Percentiles rank a stretch among this genome's conserved stretches.
Conservation (phyloP, 2,888 invertebrate genomes). For the Rutpela maculata region DNA sequence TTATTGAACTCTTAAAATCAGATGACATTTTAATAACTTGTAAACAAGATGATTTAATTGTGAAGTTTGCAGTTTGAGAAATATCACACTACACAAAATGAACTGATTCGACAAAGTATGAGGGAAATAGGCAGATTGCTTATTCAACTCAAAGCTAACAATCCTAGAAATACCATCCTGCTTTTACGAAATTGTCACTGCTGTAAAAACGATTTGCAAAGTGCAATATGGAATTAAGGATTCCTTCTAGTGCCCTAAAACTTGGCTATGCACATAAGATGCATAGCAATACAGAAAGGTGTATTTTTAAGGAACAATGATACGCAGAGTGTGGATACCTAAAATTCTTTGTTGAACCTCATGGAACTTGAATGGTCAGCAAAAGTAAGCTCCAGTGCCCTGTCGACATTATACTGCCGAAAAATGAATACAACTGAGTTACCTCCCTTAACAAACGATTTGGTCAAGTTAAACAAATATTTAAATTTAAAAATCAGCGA, state of each 20-base stretch:
- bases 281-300: constrained; percentile 43
- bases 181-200: constrained; percentile 28
- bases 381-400: constrained; percentile 44
- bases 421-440: constrained; percentile 42
- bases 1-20: background rate
- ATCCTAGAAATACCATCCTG: background rate
- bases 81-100: constrained; percentile 42
- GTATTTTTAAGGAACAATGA: constrained; percentile 37
- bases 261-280: constrained; percentile 46
- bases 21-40: background rate
- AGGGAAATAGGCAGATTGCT: constrained; percentile 45
- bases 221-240: background rate
- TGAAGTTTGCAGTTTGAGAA: constrained; percentile 44
- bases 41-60: background rate
- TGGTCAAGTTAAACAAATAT: constrained; percentile 47
- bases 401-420: constrained; percentile 33
- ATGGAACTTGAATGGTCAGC: constrained; percentile 46
- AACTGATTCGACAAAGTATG: constrained; percentile 49
- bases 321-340: constrained; percentile 24
- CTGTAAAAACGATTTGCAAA: constrained; percentile 21
- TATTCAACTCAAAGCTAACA: constrained; percentile 18
- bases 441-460: constrained; percentile 47
- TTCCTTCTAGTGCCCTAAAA: constrained; percentile 46
- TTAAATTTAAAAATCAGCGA: constrained; percentile 37
- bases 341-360: constrained; percentile 31